A percentile compares a stretch with the other conserved stretches of the same genome.
Conservation (phyloP, 2,888 invertebrate species). For the Strigamia crassipes region DNA sequence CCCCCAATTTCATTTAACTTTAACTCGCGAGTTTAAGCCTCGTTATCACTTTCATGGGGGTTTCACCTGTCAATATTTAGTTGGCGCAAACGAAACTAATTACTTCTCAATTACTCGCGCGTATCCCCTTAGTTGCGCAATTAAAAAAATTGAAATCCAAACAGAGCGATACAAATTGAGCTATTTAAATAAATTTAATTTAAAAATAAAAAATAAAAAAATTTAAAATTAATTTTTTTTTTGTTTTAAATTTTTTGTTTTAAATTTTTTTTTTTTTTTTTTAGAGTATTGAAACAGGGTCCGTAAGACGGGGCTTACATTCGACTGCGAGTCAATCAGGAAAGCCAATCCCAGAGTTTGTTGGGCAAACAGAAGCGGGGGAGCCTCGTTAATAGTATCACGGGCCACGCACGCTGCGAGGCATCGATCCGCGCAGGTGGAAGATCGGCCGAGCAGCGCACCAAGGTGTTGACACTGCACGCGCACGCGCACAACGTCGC, state of each 20-base stretch:
- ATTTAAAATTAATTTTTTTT: too few species aligned
- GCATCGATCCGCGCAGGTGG: constrained; percentile 37
- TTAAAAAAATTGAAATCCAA: background rate
- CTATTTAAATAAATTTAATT: background rate
- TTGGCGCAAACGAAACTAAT: constrained; percentile 12
- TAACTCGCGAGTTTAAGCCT: background rate
- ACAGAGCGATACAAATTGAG: background rate
- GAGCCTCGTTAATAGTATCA: constrained; percentile 35
- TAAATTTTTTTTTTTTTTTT: too few species aligned
- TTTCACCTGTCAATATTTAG: background rate
- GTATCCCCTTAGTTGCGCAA: background rate
- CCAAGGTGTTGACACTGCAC: constrained; percentile 34
- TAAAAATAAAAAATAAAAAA: background rate
- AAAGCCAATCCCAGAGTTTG: constrained; percentile 29
- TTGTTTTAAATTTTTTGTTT: too few species aligned
- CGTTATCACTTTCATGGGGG: background rate
- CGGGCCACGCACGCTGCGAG: constrained; percentile 6
- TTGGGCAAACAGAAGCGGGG: constrained; percentile 33
- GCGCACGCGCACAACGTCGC: background rate
- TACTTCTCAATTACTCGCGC: constrained; percentile 5
- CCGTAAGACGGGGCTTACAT: background rate
- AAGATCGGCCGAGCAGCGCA: constrained; percentile 37
- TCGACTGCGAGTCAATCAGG: constrained; percentile 42
- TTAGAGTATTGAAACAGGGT: too few species aligned
- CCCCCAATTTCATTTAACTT: background rate